Evolutionary conservation across 2,797 vertebrate genomes (phyloP).

Genomic region (Hypotaenidia okinawae): DNA sequence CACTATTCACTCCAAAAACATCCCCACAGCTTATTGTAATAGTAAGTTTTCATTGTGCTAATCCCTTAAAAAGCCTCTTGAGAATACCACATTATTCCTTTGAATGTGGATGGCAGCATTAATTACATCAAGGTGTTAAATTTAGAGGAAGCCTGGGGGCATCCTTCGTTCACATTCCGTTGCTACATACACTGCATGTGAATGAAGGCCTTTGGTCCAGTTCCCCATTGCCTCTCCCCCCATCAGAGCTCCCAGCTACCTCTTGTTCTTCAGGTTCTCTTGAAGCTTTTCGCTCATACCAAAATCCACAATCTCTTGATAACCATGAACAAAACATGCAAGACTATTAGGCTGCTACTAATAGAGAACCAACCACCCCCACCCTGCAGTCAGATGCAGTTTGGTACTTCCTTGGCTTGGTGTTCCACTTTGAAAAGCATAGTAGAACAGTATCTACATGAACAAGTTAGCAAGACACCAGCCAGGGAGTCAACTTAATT

Average conservation of each 20-base stretch:
- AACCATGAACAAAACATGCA: background rate
- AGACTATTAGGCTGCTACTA: background rate
- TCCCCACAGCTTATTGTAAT: background rate
- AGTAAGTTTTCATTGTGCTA: background rate
- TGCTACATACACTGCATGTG: accelerated
- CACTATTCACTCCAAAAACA: background rate
- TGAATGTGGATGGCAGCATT: background rate
- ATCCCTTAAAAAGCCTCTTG: constrained; percentile 2
- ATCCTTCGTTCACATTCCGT: background rate
- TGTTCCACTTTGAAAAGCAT: background rate
- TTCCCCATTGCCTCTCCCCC: background rate
- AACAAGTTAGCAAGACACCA: background rate
- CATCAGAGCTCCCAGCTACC: background rate
- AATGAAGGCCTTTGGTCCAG: background rate
- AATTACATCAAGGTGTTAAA: background rate
- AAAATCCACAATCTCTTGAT: background rate
- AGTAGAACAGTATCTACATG: background rate
- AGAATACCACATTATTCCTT: background rate
- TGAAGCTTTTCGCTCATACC: background rate
- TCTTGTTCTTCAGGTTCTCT: constrained; percentile 24
- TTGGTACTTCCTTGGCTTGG: background rate
- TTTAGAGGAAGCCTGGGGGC: background rate
- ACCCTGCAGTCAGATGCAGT: background rate
- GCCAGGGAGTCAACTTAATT: background rate
- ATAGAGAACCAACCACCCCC: background rate